phyloP scores from a whole-genome alignment of 1,140 invertebrate species.

The Drosophila mojavensis region DNA sequence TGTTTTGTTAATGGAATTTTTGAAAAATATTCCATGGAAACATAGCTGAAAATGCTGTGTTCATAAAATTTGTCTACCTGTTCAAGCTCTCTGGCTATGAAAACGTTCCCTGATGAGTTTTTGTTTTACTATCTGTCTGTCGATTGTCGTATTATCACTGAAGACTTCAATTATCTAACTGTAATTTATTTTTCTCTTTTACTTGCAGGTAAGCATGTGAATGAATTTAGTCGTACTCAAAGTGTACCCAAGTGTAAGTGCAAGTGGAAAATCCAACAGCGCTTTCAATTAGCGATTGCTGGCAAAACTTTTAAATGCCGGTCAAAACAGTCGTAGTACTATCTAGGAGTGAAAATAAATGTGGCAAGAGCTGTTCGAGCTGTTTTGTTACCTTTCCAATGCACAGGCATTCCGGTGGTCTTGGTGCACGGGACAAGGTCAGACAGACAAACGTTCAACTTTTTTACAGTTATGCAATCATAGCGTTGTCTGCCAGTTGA shows the following conservation, averaged over 20 bases:
- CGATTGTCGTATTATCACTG: too few species aligned
- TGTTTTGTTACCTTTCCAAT: not conserved
- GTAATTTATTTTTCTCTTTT: not conserved
- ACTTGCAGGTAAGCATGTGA: constrained; percentile 60
- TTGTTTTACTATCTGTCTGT: not conserved
- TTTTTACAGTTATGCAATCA: constrained; percentile 56
- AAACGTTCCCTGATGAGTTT: too few species aligned
- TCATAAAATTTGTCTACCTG: constrained; percentile 9
- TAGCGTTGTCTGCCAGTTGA: not conserved
- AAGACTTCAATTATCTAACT: constrained; percentile 6
- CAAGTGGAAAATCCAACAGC: constrained; percentile 45
- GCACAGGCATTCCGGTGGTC: constrained; percentile 1
- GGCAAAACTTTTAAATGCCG: constrained; percentile 51
- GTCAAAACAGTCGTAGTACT: not conserved
- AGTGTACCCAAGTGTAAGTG: constrained; percentile 53
- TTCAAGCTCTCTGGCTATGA: too few species aligned
- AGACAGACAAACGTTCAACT: constrained; percentile 46
- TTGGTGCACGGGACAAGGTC: constrained; percentile 59
- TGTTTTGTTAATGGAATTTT: constrained; percentile 43
- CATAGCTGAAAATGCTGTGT: not conserved
- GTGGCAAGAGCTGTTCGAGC: not conserved
- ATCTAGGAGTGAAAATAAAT: too few species aligned
- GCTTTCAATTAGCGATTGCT: constrained; percentile 59
- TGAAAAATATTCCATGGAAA: not conserved
- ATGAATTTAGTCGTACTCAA: constrained; percentile 30